A percentile compares a stretch with the other conserved stretches of the same genome.
These are phyloP conservation scores for Periophthalmodon schlosseri DNA, from an alignment of 2,113 vertebrate species.

Conservation along the genomic window DNA sequence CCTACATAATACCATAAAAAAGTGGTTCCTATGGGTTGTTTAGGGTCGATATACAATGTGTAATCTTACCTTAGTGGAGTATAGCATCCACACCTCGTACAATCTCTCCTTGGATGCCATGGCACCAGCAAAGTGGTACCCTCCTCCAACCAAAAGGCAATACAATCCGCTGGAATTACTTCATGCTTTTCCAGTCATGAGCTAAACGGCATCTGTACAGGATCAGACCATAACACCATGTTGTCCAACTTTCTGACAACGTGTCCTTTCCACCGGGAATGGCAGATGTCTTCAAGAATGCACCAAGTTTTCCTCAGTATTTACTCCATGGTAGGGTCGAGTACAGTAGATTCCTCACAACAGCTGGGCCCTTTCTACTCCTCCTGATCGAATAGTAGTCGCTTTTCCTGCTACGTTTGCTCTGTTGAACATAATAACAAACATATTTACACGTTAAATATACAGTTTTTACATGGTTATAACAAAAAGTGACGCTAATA, in stretches of 20 bases:
- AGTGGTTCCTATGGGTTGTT: background rate
- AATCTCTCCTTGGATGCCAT: conserved; percentile 97
- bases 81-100: conserved; percentile 99
- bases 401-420: conserved; percentile 15
- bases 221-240: conserved; percentile 21
- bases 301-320: conserved; percentile 4
- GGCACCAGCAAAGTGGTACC: conserved; percentile 52
- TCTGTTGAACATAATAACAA: conserved; percentile 30
- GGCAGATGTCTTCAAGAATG: conserved; percentile 2
- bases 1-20: background rate
- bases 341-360: conserved; percentile 6
- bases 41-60: background rate
- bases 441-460: background rate
- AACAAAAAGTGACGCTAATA: conserved; percentile 3
- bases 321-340: conserved; percentile 48
- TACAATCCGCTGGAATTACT: conserved; percentile 60
- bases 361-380: conserved; percentile 30
- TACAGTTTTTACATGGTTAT: conserved; percentile 6
- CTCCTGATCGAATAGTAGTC: background rate
- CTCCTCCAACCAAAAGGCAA: conserved; percentile 26
- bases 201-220: conserved; percentile 17
- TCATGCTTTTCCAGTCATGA: conserved; percentile 54
- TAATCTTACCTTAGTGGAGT: conserved; percentile 89
- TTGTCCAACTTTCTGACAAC: conserved; percentile 20
- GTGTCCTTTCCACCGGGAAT: conserved; percentile 6